phyloP scores from a whole-genome alignment of 2,888 invertebrate species.

The Dendrolimus houi region DNA sequence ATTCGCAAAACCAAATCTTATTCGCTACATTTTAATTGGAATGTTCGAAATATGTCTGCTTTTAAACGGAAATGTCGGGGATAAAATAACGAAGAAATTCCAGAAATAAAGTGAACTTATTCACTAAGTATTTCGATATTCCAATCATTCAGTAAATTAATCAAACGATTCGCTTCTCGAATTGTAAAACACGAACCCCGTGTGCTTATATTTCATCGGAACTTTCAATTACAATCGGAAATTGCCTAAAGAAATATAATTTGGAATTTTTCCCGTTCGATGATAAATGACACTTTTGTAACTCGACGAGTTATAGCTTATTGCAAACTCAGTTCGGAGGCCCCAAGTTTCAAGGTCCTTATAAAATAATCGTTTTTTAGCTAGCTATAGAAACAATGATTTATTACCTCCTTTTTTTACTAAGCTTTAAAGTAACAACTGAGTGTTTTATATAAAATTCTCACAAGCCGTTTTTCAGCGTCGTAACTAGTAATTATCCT shows the following conservation, averaged over 20 bases:
- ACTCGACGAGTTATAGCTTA: slow-evolving; percentile 31
- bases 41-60: too few species aligned
- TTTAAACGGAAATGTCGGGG: too few species aligned
- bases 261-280: slow-evolving; percentile 28
- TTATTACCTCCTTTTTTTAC: not conserved
- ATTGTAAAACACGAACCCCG: slow-evolving; percentile 9
- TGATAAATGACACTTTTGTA: slow-evolving; percentile 36
- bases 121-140: not conserved
- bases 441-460: too few species aligned
- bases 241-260: slow-evolving; percentile 35
- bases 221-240: slow-evolving; percentile 35
- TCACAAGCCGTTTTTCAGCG: too few species aligned
- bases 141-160: slow-evolving; percentile 3
- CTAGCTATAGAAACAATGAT: slow-evolving; percentile 10
- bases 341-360: slow-evolving; percentile 24
- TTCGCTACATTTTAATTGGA: too few species aligned
- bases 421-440: not conserved
- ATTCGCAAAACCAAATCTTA: too few species aligned
- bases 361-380: slow-evolving; percentile 19
- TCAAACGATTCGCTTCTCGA: slow-evolving; percentile 9
- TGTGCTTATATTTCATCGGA: slow-evolving; percentile 22
- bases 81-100: slow-evolving; percentile 1
- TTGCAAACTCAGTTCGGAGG: slow-evolving; percentile 17
- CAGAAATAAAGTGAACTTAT: not conserved
- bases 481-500: too few species aligned